Percentiles rank a stretch among this genome's conserved stretches.
Evolutionary conservation across 2,113 vertebrate species (phyloP).

Genomic region (Hippopotamus amphibius): DNA sequence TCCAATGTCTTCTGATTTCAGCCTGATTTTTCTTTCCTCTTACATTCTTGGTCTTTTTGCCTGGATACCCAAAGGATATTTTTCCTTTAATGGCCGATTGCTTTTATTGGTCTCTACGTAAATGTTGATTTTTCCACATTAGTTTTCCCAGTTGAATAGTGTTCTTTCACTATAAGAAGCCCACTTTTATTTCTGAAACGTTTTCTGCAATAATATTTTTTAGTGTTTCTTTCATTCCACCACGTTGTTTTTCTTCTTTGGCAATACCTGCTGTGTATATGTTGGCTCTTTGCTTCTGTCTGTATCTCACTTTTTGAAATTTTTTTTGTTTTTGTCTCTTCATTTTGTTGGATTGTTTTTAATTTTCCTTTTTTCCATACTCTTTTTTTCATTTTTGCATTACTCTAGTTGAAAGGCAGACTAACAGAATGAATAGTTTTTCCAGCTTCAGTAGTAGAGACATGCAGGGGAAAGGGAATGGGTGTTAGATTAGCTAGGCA

Average conservation of each 20-base stretch:
- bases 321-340: not conserved
- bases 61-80: not conserved
- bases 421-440: not conserved
- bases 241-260: constrained; percentile 11
- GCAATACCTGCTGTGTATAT: not conserved
- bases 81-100: not conserved
- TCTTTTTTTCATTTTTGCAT: not conserved
- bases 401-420: not conserved
- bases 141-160: not conserved
- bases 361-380: not conserved
- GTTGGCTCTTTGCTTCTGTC: not conserved
- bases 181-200: not conserved
- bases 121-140: constrained; percentile 4
- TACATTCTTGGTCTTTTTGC: not conserved
- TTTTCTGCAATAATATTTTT: constrained; percentile 1
- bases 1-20: not conserved
- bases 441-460: not conserved
- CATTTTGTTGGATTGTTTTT: not conserved
- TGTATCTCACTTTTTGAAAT: not conserved
- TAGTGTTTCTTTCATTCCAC: not conserved
- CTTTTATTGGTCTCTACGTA: not conserved
- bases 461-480: not conserved
- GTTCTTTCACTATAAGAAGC: not conserved
- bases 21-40: constrained; percentile 11
- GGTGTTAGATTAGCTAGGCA: not conserved